phyloP scores from a whole-genome alignment of 2,797 vertebrate species.

The Pempheris klunzingeri region DNA sequence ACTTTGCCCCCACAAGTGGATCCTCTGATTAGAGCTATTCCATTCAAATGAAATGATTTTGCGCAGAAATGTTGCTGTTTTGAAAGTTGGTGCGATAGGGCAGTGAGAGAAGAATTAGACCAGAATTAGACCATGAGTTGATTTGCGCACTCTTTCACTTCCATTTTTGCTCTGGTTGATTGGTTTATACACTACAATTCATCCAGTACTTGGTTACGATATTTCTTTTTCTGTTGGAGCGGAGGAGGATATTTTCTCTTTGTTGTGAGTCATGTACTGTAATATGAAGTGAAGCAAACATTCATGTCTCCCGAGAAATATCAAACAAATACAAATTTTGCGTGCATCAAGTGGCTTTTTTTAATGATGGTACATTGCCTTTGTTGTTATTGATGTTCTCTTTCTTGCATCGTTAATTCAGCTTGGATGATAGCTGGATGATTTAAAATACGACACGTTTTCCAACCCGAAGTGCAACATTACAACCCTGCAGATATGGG shows the following conservation, averaged over 20 bases:
- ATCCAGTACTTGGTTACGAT: background rate
- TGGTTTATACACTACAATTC: background rate
- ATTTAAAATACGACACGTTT: background rate
- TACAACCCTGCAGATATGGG: constrained; percentile 16
- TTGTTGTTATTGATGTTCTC: constrained; percentile 19
- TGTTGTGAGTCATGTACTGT: constrained; percentile 16
- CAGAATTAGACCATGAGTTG: background rate
- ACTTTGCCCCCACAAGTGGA: too few species aligned
- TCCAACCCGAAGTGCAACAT: background rate
- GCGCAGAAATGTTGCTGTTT: background rate
- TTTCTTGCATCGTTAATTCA: background rate
- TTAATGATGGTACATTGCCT: background rate
- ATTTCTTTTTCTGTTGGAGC: background rate
- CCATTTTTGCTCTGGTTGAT: constrained; percentile 4
- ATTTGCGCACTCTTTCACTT: constrained; percentile 31
- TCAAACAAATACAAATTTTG: background rate
- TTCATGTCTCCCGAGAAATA: constrained; percentile 12
- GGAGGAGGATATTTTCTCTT: constrained; percentile 9
- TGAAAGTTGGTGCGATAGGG: background rate
- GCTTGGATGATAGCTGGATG: background rate
- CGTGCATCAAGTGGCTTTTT: background rate
- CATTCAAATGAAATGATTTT: background rate
- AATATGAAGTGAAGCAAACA: constrained; percentile 11
- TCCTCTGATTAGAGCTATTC: background rate
- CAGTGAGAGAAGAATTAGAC: background rate